These are phyloP conservation scores for Hemichromis elongatus DNA, from an alignment of 2,113 vertebrate genomes.

Conservation along the genomic window DNA sequence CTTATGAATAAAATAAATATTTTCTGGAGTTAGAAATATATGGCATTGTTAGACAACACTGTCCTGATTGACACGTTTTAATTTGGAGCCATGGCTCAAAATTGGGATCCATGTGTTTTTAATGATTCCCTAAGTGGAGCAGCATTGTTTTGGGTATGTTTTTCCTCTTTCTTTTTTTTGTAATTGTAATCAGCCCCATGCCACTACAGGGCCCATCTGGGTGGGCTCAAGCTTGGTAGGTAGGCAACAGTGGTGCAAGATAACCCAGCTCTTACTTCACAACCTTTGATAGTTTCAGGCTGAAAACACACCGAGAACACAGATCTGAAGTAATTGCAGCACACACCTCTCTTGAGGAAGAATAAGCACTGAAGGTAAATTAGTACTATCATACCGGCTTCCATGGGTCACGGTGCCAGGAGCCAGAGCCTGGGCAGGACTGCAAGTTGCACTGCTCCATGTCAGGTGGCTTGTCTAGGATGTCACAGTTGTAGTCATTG, in stretches of 20 bases:
- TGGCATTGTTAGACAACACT: constrained; percentile 45
- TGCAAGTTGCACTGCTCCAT: constrained; percentile 84
- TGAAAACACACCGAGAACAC: background rate
- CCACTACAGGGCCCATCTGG: constrained; percentile 47
- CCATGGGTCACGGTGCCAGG: constrained; percentile 92
- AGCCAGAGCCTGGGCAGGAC: constrained; percentile 82
- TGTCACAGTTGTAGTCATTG: constrained; percentile 87
- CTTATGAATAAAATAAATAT: constrained; percentile 72
- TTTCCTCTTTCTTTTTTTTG: background rate
- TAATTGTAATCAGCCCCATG: constrained; percentile 63
- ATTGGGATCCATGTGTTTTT: constrained; percentile 60
- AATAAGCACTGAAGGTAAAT: constrained; percentile 25
- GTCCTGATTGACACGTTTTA: constrained; percentile 54
- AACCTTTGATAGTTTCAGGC: constrained; percentile 21
- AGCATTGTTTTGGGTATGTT: constrained; percentile 45
- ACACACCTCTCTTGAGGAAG: constrained; percentile 31
- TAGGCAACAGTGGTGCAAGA: background rate
- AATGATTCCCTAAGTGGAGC: constrained; percentile 54
- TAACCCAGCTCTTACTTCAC: constrained; percentile 12
- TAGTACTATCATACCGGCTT: constrained; percentile 91
- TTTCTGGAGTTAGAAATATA: constrained; percentile 56
- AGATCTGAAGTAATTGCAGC: constrained; percentile 44
- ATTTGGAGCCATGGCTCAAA: constrained; percentile 37
- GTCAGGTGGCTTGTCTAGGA: constrained; percentile 84
- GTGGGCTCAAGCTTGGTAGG: constrained; percentile 35